Base-by-base conservation (phyloP, 2,888 invertebrate species). In the Alentia gelatinosa region DNA sequence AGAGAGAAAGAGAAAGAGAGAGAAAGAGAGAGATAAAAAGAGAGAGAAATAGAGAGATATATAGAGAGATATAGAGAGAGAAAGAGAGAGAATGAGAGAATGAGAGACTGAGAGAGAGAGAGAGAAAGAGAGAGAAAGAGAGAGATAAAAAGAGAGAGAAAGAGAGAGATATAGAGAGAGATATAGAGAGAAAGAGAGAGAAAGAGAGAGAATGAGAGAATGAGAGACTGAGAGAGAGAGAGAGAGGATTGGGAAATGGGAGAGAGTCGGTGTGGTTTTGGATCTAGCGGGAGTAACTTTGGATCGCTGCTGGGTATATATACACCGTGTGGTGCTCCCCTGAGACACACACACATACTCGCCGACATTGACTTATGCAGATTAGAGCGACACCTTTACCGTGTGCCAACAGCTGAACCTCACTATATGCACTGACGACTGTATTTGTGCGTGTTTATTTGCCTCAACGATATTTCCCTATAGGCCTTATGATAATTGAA, bases 401-500 rank as follows among this genome's bases (percentile, higher is more conserved):
- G 37, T 39, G 23, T 23, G n/a, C 79, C 79, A 37, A 79, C 79
- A 79, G 12, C 37, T 39, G 37, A 35, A 23, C 39, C 79, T 39
- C 79, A 79, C 79, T 79, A 23, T 79, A 39, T 39, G 79, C 79
- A 79, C 4, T 79, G 79, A 79, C 79, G 79, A 19, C 79, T 37
- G 37, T 79, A 79, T 79, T 79, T 79, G 79, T 19, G 35, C 79
- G 35, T 39, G 37, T 79, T 79, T 79, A 39, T 79, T 79, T 79
- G 79, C 79, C 39, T 39, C 79, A 79, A 79, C 79, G 37, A 79
- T 79, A 79, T 79, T 35, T 79, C 79, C 79, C 79, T 79, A 79
- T 79, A 79, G 79, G 79, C 79, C 79, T 79, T 79, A 79, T 79
- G 79, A 79, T 79, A 79, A 79, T 79, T 79, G 35, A 39, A 19